Evolutionary conservation across 2,797 vertebrate species (phyloP).

Genomic region (Pogoniulus pusillus): DNA sequence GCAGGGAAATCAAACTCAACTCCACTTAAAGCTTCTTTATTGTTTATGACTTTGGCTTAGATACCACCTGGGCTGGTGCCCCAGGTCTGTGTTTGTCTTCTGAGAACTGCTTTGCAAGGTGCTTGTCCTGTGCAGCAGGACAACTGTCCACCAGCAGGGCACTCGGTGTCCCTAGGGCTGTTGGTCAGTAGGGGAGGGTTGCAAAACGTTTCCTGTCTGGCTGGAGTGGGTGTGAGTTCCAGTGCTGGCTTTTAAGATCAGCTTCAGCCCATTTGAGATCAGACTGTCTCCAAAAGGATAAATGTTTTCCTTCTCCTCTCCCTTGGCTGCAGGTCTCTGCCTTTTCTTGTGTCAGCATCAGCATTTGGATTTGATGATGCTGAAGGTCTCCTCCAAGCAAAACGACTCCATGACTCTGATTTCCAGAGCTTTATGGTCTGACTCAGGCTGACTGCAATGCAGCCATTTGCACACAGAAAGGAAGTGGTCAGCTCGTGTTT

Average conservation of each 20-base stretch:
- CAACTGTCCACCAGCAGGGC: background rate
- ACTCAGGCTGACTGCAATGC: background rate
- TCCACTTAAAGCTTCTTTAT: background rate
- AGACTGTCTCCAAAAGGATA: background rate
- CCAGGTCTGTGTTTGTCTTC: background rate
- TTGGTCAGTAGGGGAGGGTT: background rate
- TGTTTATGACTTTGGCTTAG: background rate
- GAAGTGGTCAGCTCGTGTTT: background rate
- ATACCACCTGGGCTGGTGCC: background rate
- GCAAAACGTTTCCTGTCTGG: background rate
- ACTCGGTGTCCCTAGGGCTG: background rate
- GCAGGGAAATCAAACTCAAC: background rate
- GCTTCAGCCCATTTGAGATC: background rate
- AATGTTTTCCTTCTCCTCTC: background rate
- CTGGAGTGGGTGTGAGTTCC: background rate
- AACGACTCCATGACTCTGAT: background rate
- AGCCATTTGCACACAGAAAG: background rate
- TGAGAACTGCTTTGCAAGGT: background rate
- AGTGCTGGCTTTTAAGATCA: background rate
- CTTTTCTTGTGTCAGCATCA: background rate
- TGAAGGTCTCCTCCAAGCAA: too few relatives aligned
- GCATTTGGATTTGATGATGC: too few relatives aligned
- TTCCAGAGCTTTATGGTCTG: background rate
- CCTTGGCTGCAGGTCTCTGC: background rate
- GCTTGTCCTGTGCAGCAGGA: background rate